These are phyloP conservation scores for Thinocorus orbignyianus DNA, from an alignment of 2,113 vertebrate species.

Conservation along the genomic window DNA sequence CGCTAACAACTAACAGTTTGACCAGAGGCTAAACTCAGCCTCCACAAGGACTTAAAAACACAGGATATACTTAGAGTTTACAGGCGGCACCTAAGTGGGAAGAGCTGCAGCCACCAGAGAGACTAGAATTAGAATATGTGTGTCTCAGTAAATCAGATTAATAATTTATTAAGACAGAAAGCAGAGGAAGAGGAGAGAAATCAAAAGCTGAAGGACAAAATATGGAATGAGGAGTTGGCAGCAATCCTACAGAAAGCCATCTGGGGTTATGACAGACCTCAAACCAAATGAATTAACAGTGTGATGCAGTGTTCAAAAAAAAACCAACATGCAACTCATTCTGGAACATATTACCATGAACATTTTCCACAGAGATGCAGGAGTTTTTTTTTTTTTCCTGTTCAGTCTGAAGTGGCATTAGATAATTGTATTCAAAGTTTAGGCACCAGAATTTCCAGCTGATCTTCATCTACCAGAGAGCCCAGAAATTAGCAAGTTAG, in stretches of 20 bases:
- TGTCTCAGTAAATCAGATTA: background rate
- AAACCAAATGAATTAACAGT: conserved; percentile 61
- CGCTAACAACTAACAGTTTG: background rate
- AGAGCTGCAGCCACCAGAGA: background rate
- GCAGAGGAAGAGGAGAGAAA: background rate
- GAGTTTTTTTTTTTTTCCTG: background rate
- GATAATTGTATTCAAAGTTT: background rate
- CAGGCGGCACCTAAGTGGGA: background rate
- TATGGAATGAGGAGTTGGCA: conserved; percentile 7
- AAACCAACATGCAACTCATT: background rate
- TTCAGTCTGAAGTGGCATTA: background rate
- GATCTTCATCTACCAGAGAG: background rate
- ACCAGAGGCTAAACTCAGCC: background rate
- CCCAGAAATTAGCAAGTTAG: background rate
- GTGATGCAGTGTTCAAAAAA: conserved; percentile 15
- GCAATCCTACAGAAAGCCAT: conserved; percentile 39
- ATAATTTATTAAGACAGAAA: background rate
- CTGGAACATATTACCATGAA: conserved; percentile 36
- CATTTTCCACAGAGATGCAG: conserved; percentile 3
- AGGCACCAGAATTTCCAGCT: background rate
- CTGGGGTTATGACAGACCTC: conserved; percentile 47
- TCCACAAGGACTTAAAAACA: background rate
- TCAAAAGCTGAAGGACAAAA: conserved; percentile 29
- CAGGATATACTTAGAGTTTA: background rate
- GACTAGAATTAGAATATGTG: background rate